phyloP scores from a whole-genome alignment of 2,888 invertebrate genomes.

The Ophion costatus region DNA sequence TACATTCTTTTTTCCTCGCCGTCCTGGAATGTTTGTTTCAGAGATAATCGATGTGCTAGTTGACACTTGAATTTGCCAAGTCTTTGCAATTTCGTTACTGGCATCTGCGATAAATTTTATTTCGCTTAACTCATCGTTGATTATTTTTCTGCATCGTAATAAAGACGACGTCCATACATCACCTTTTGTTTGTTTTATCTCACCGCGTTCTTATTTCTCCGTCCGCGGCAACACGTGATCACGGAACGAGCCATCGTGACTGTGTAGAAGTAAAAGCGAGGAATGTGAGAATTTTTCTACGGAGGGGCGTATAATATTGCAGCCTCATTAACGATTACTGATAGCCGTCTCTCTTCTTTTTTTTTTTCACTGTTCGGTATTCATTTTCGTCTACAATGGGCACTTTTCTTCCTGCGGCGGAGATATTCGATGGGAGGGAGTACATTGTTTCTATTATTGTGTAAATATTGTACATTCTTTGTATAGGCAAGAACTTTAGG shows the following conservation, averaged over 20 bases:
- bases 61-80: not conserved
- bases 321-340: too few species aligned
- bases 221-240: not conserved
- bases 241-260: not conserved
- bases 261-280: not conserved
- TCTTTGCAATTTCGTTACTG: not conserved
- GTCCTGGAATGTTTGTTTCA: not conserved
- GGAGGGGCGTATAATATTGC: not conserved
- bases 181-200: constrained; percentile 34
- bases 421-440: not conserved
- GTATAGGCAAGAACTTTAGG: constrained; percentile 68
- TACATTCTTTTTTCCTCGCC: not conserved
- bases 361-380: too few species aligned
- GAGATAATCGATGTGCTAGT: not conserved
- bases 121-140: constrained; percentile 22
- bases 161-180: constrained; percentile 54
- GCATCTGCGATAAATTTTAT: not conserved
- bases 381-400: too few species aligned
- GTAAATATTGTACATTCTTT: constrained; percentile 77
- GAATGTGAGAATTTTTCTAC: not conserved
- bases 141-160: constrained; percentile 45
- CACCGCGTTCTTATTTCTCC: constrained; percentile 17
- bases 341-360: too few species aligned
- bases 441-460: constrained; percentile 61
- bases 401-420: too few species aligned